phyloP scores from a whole-genome alignment of 2,888 invertebrate genomes.

The Drosophila planitibia region DNA sequence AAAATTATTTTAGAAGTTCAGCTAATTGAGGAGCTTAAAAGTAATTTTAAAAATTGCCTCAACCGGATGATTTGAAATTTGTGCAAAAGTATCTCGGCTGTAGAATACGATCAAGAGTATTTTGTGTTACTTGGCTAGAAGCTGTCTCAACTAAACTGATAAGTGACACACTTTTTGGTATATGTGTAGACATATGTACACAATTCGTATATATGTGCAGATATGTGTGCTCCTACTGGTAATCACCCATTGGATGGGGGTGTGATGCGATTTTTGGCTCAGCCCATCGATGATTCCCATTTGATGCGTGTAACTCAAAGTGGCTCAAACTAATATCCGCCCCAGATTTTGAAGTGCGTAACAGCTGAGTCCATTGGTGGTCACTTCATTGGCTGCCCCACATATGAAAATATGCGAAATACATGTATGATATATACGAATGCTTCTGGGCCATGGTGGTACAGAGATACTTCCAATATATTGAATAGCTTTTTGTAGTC shows the following conservation, averaged over 20 bases:
- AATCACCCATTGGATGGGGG: background rate
- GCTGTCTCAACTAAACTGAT: background rate
- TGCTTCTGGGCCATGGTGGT: constrained; percentile 4
- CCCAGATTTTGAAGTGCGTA: constrained; percentile 34
- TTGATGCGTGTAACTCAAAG: constrained; percentile 16
- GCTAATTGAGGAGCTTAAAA: background rate
- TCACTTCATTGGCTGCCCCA: constrained; percentile 63
- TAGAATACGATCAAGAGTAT: background rate
- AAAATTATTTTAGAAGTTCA: background rate
- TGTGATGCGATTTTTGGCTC: constrained; percentile 4
- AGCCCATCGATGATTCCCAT: constrained; percentile 11
- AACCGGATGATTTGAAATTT: background rate
- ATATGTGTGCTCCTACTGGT: background rate
- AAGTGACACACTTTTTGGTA: too few relatives aligned
- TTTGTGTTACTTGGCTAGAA: background rate
- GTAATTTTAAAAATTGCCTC: background rate
- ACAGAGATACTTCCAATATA: constrained; percentile 9
- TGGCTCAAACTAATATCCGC: constrained; percentile 40
- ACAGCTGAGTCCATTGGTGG: constrained; percentile 62
- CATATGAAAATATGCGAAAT: constrained; percentile 56
- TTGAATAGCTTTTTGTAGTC: constrained; percentile 12
- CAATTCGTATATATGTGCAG: background rate
- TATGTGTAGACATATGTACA: background rate
- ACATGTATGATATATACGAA: constrained; percentile 44
- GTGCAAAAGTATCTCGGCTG: background rate